phyloP scores from a whole-genome alignment of 35 echinoderm and acorn worm species.

The Lytechinus variegatus region DNA sequence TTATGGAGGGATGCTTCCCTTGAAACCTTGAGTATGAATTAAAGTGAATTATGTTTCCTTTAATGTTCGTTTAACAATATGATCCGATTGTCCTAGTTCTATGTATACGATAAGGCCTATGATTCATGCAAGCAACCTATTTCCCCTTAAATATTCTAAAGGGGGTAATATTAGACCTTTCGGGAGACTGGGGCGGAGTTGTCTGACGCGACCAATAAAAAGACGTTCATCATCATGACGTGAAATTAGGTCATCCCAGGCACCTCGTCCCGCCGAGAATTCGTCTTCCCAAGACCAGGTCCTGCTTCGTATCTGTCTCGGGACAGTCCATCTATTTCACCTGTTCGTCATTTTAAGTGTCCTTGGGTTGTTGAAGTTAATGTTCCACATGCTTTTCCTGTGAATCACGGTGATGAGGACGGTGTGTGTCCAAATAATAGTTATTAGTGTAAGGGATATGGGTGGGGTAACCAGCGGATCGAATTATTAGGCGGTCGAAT shows the following conservation, averaged over 20 bases:
- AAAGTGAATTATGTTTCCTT: too few species aligned
- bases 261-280: not conserved
- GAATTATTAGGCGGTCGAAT: not conserved
- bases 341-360: not conserved
- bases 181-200: not conserved
- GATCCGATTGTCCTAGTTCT: too few species aligned
- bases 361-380: constrained; percentile 11
- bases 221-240: not conserved
- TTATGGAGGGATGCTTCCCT: too few species aligned
- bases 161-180: not conserved
- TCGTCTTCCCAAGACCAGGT: not conserved
- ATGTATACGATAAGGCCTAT: too few species aligned
- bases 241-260: constrained; percentile 1
- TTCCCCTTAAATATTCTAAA: not conserved
- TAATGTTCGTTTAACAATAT: too few species aligned
- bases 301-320: not conserved
- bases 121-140: not conserved
- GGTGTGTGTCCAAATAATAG: not conserved
- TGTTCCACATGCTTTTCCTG: not conserved
- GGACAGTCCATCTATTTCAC: not conserved
- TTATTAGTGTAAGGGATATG: not conserved
- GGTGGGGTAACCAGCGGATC: not conserved
- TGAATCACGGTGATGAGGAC: not conserved
- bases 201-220: not conserved
- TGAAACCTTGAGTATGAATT: too few species aligned